These are phyloP conservation scores for Raja brachyura DNA, from an alignment of 2,113 vertebrate genomes.

Conservation along the genomic window DNA sequence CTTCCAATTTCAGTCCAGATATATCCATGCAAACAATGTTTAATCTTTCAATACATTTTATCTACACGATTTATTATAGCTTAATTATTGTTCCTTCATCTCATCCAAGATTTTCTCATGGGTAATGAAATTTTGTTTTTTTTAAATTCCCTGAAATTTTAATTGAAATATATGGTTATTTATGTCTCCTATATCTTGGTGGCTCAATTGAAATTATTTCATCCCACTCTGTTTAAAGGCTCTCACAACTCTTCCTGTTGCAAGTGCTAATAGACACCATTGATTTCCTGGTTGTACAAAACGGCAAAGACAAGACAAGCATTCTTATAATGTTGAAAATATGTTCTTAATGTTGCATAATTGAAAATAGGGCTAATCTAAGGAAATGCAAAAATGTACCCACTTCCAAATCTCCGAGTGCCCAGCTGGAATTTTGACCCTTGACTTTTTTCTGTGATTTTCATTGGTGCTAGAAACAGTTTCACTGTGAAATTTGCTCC, in stretches of 20 bases:
- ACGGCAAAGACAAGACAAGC: too few relatives aligned
- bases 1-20: background rate
- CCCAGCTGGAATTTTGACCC: too few relatives aligned
- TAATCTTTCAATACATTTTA: background rate
- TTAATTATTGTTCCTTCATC: background rate
- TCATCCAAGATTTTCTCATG: background rate
- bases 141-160: too few relatives aligned
- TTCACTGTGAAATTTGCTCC: too few relatives aligned
- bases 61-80: background rate
- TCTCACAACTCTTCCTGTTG: background rate
- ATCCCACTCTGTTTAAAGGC: background rate
- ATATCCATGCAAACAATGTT: background rate
- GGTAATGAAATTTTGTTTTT: background rate
- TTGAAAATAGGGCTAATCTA: too few relatives aligned
- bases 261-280: background rate
- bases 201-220: background rate
- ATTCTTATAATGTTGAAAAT: too few relatives aligned
- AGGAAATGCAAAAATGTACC: too few relatives aligned
- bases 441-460: too few relatives aligned
- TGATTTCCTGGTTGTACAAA: background rate
- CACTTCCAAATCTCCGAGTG: too few relatives aligned
- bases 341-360: too few relatives aligned
- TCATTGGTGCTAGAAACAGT: too few relatives aligned
- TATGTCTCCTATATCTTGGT: background rate
- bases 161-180: too few relatives aligned